Percentiles rank a stretch among this genome's conserved stretches.
These are phyloP conservation scores for Sebastes hubbsi DNA, from an alignment of 2,797 vertebrate genomes.

Conservation along the genomic window DNA sequence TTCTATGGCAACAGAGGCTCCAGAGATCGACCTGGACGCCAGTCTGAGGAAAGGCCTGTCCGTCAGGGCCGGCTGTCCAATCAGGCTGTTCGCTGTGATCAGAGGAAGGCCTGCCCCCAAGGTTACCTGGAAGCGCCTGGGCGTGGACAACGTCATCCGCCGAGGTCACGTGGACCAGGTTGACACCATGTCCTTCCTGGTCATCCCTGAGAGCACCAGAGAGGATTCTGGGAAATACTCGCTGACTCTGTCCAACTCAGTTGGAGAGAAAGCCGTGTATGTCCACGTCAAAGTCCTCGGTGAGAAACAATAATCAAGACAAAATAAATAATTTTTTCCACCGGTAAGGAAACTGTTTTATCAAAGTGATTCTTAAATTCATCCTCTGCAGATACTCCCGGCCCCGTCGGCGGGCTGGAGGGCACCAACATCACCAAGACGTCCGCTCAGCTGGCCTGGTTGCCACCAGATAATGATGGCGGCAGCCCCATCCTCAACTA, in stretches of 20 bases:
- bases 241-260: slow-evolving; percentile 91
- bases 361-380: neutral
- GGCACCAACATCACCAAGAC: slow-evolving; percentile 92
- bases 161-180: slow-evolving; percentile 96
- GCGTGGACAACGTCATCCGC: slow-evolving; percentile 94
- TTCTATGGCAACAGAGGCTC: slow-evolving; percentile 87
- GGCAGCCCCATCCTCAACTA: slow-evolving; percentile 94
- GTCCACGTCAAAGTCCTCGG: slow-evolving; percentile 98
- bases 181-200: slow-evolving; percentile 97
- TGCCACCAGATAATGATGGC: slow-evolving; percentile 96
- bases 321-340: neutral
- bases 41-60: slow-evolving; percentile 94
- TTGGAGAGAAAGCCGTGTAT: slow-evolving; percentile 96
- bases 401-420: slow-evolving; percentile 92
- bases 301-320: slow-evolving; percentile 60
- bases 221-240: slow-evolving; percentile 98
- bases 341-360: neutral
- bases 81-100: slow-evolving; percentile 94
- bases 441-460: slow-evolving; percentile 94
- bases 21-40: slow-evolving; percentile 97
- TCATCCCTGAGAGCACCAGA: slow-evolving; percentile 96
- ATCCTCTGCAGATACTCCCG: slow-evolving; percentile 90
- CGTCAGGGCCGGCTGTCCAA: slow-evolving; percentile 97
- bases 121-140: slow-evolving; percentile 95
- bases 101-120: slow-evolving; percentile 96